These are phyloP conservation scores for Rhineura floridana DNA, from an alignment of 2,113 vertebrate genomes.

Conservation along the genomic window DNA sequence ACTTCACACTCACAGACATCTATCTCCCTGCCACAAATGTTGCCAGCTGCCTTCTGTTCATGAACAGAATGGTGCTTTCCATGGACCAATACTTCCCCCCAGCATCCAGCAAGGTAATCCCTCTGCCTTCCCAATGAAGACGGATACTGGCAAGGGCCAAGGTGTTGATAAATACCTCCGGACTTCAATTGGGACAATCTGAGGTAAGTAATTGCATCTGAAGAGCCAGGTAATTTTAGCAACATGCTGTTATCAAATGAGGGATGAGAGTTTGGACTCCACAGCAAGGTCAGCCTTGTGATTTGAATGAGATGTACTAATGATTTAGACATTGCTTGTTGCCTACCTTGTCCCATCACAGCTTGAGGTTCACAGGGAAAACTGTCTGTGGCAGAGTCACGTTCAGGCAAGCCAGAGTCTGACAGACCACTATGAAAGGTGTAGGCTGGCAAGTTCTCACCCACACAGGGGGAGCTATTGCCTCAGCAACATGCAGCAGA, in stretches of 20 bases:
- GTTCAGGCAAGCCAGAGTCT: too few relatives aligned
- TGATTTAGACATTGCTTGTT: not conserved
- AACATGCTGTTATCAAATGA: constrained; percentile 58
- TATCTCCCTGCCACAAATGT: constrained; percentile 63
- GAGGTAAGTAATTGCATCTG: constrained; percentile 64
- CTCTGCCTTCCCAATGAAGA: constrained; percentile 71
- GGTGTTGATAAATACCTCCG: constrained; percentile 72
- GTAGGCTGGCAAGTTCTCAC: not conserved
- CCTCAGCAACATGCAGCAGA: not conserved
- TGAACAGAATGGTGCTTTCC: constrained; percentile 50
- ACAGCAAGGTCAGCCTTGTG: constrained; percentile 27
- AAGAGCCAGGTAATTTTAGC: constrained; percentile 56
- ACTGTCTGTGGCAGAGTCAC: not conserved
- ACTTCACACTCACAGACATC: constrained; percentile 57
- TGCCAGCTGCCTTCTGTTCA: constrained; percentile 67
- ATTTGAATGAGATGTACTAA: not conserved
- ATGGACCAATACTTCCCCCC: constrained; percentile 53
- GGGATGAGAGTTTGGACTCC: constrained; percentile 28
- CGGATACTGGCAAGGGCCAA: constrained; percentile 53
- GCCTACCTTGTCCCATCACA: not conserved
- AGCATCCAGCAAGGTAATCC: constrained; percentile 58
- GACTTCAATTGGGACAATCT: constrained; percentile 46
- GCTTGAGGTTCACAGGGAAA: not conserved
- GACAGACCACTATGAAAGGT: not conserved
- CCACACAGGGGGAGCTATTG: not conserved